Conservation (phyloP, 2,797 vertebrate genomes). For the Cirrhinus molitorella region DNA sequence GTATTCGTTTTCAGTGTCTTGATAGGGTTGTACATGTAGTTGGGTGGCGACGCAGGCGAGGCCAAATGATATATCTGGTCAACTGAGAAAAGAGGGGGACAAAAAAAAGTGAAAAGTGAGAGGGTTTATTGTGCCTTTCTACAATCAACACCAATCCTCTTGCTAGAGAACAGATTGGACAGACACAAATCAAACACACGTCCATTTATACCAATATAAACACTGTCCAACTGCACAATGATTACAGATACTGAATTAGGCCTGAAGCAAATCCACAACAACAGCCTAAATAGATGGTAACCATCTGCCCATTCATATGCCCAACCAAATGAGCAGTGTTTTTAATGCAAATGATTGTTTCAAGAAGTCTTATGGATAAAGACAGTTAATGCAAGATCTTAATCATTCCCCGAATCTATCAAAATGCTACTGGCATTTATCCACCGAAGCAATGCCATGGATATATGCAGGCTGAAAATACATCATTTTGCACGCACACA, state of each 20-base stretch:
- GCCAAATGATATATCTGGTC: slow-evolving; percentile 99
- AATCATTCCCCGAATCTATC: not conserved
- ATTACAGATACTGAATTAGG: slow-evolving; percentile 13
- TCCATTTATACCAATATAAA: slow-evolving; percentile 12
- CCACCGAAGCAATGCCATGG: not conserved
- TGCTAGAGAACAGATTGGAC: not conserved
- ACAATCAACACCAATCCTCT: not conserved
- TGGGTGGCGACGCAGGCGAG: slow-evolving; percentile 97
- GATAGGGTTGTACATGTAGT: slow-evolving; percentile 99
- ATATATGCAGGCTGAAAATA: not conserved
- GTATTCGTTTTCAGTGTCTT: slow-evolving; percentile 99
- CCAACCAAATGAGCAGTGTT: not conserved
- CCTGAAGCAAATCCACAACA: slow-evolving; percentile 6
- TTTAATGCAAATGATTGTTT: not conserved
- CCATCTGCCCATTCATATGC: slow-evolving; percentile 5
- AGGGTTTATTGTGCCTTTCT: not conserved
- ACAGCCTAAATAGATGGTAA: not conserved
- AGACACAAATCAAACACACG: slow-evolving; percentile 1
- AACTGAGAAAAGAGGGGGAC: slow-evolving; percentile 76
- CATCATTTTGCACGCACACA: not conserved
- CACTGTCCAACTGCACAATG: slow-evolving; percentile 8
- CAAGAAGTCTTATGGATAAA: not conserved
- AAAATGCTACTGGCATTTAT: not conserved
- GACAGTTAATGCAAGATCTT: not conserved
- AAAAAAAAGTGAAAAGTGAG: slow-evolving; percentile 9